Percentiles rank a stretch among this genome's conserved stretches.
Conservation (phyloP, 2,888 invertebrate genomes). For the Diarsia dahlii region DNA sequence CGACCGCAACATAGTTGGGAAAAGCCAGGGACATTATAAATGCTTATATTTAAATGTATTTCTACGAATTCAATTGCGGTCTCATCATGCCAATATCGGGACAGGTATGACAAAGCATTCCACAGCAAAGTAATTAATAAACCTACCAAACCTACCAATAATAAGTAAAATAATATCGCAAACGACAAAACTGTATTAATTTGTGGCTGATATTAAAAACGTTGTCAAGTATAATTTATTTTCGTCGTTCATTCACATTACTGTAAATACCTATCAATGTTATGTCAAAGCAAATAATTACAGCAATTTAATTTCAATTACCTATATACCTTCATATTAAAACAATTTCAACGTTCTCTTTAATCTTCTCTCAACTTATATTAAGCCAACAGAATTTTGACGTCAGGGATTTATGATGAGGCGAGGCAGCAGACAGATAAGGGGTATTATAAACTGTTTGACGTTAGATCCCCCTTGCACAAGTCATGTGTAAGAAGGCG, state of each 20-base stretch:
- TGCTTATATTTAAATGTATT: neutral
- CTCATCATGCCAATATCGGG: neutral
- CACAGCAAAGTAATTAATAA: neutral
- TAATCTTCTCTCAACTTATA: slow-evolving; percentile 16
- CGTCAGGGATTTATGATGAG: slow-evolving; percentile 34
- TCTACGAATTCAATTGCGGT: slow-evolving; percentile 4
- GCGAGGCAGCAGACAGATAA: slow-evolving; percentile 19
- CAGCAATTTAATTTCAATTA: slow-evolving; percentile 5
- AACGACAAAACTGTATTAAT: slow-evolving; percentile 3
- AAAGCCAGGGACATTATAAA: too few species aligned
- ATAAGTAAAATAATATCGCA: too few species aligned
- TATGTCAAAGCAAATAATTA: slow-evolving; percentile 27
- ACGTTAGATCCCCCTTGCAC: slow-evolving; percentile 39
- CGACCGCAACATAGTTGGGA: too few species aligned
- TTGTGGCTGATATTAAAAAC: slow-evolving; percentile 22
- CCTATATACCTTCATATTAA: slow-evolving; percentile 14
- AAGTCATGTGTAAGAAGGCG: slow-evolving; percentile 53
- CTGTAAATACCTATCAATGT: neutral
- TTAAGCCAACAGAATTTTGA: slow-evolving; percentile 44
- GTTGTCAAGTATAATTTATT: neutral
- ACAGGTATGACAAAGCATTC: neutral
- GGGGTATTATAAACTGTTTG: slow-evolving; percentile 45
- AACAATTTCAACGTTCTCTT: slow-evolving; percentile 38
- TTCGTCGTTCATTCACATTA: neutral
- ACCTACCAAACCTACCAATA: neutral